Conservation (phyloP, 1,140 invertebrate genomes). For the Streblospio benedicti region DNA sequence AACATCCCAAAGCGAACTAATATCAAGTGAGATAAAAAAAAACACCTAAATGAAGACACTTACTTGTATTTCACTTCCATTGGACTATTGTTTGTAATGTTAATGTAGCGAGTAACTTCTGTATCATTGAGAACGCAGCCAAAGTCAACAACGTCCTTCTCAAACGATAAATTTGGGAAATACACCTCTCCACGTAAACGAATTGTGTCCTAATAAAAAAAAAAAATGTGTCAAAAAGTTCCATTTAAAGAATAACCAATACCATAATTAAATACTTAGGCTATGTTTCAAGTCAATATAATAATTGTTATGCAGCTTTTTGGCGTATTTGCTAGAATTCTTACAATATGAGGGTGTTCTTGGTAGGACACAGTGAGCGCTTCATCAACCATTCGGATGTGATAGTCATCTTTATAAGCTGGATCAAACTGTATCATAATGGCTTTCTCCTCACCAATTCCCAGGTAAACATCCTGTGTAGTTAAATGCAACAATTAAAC, state of each 20-base stretch:
- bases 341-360: conserved; percentile 45
- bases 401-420: conserved; percentile 39
- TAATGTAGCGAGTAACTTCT: conserved; percentile 44
- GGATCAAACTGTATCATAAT: conserved; percentile 43
- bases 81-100: conserved; percentile 47
- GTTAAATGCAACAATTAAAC: neutral
- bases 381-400: conserved; percentile 42
- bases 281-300: too few species aligned
- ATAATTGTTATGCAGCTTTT: too few species aligned
- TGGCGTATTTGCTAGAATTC: too few species aligned
- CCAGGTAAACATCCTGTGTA: conserved; percentile 33
- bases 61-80: conserved; percentile 41
- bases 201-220: conserved; percentile 38
- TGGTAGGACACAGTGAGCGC: conserved; percentile 38
- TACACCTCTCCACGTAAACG: conserved; percentile 45
- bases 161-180: conserved; percentile 46
- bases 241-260: neutral
- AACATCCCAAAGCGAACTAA: too few species aligned
- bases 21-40: too few species aligned
- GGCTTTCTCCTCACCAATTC: conserved; percentile 28
- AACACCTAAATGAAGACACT: too few species aligned
- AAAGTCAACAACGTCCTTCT: conserved; percentile 42
- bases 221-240: neutral
- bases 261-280: too few species aligned
- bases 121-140: conserved; percentile 48